Base-by-base conservation (phyloP, 2,797 vertebrate species). In the Pseudochaenichthys georgianus region DNA sequence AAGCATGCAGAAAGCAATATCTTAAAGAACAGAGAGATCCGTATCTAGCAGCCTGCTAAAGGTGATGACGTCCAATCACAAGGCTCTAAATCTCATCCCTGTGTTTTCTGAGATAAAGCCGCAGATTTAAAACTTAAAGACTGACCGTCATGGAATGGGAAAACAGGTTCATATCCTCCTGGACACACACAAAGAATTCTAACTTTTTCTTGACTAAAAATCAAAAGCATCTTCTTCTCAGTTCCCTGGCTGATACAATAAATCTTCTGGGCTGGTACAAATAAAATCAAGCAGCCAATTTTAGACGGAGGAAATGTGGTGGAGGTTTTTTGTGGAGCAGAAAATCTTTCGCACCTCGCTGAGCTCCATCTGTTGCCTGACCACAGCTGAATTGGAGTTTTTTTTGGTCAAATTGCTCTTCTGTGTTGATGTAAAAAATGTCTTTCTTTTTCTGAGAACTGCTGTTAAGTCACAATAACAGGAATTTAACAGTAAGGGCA, bases 351-450 rank as follows among this genome's bases (percentile, higher is more conserved):
- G 46, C 46, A 21, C 70, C 73, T 76, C 0, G 66, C 83, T 72
- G 83, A 69, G 83, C 70, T 80, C 79, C 80, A 87, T 87, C 78
- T 89, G 83, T 77, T 87, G 70, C 69, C 76, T 62, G n/a, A 55
- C 67, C 9, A 2, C 63, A 42, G 60, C 58, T 65, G 67, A 80
- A 76, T 38, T 19, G 54, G n/a, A 72, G n/a, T 67, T 45, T 12
- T 52, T 61, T 77, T 59, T 47, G 74, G 70, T 84, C 70, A 77
- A 72, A 75, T 60, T 67, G 75, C 42, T n/a, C 28, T 45, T 74
- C 4, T 57, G 64, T 69, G 50, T 28, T 60, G 78, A 73, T 13
- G 64, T 28, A 64, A 64, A 75, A 69, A 47, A 43, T 48, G 52
- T 45, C n/a, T 48, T 23, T 62, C 47, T 73, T 9, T 69, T 67